Percentiles rank a stretch among this genome's conserved stretches.
phyloP scores from a whole-genome alignment of 2,888 invertebrate species.

The Agrochola lota region DNA sequence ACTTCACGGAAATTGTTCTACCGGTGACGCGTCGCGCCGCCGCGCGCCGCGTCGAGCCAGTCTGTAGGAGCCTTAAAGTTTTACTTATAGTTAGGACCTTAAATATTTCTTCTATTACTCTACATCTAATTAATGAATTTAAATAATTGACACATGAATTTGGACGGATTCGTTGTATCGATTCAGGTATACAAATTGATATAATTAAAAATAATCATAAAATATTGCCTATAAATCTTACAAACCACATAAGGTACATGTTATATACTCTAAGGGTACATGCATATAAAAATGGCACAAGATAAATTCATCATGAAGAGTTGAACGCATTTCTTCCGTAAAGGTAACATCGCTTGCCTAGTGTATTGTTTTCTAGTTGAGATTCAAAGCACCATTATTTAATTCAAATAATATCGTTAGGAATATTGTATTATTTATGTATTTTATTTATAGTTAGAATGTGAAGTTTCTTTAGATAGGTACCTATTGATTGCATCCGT shows the following conservation, averaged over 20 bases:
- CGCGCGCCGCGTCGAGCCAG: too few relatives aligned
- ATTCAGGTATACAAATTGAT: conserved; percentile 65
- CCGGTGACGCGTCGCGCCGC: too few relatives aligned
- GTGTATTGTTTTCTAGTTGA: conserved; percentile 62
- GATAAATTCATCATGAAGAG: conserved; percentile 75
- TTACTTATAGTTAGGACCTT: conserved; percentile 43
- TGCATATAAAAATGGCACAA: conserved; percentile 83
- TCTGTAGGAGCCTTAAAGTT: neutral
- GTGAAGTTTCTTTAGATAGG: conserved; percentile 29
- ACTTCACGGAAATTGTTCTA: too few relatives aligned
- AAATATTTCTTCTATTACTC: conserved; percentile 38
- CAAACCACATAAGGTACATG: conserved; percentile 76
- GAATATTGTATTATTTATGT: conserved; percentile 23
- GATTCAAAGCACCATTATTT: conserved; percentile 68
- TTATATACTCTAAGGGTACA: conserved; percentile 67
- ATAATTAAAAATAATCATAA: conserved; percentile 59
- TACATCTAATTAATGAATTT: conserved; percentile 45
- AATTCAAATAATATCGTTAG: conserved; percentile 49
- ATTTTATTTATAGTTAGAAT: conserved; percentile 37
- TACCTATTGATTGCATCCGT: conserved; percentile 31
- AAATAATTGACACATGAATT: conserved; percentile 66
- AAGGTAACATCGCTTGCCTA: conserved; percentile 73
- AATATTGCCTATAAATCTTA: conserved; percentile 70
- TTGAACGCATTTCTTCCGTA: conserved; percentile 66
- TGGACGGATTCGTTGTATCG: conserved; percentile 86